Evolutionary conservation across 2,113 vertebrate species (phyloP).

Genomic region (western clawed frog (Xenopus tropicalis)): UCB_Xtro_10.0 CM004444.2:130553501-130554000

Average conservation of each 20-base stretch:
- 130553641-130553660: conserved; percentile 1
- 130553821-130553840: neutral
- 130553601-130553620: neutral
- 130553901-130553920: neutral
- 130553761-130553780: neutral
- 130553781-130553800: neutral
- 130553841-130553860: neutral
- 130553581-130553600: neutral
- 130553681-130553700: neutral
- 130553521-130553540: too few relatives aligned
- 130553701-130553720: neutral
- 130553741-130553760: neutral
- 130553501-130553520: too few relatives aligned
- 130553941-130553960: neutral
- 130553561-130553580: neutral
- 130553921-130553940: neutral
- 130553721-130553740: neutral
- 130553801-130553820: neutral
- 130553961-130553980: neutral
- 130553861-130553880: neutral
- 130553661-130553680: neutral
- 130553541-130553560: neutral
- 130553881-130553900: neutral
- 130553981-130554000: neutral
- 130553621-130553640: neutral